Evolutionary conservation across 53 echinoderm and acorn worm genomes (phyloP).

Genomic region (Echinometra lucunter): DNA sequence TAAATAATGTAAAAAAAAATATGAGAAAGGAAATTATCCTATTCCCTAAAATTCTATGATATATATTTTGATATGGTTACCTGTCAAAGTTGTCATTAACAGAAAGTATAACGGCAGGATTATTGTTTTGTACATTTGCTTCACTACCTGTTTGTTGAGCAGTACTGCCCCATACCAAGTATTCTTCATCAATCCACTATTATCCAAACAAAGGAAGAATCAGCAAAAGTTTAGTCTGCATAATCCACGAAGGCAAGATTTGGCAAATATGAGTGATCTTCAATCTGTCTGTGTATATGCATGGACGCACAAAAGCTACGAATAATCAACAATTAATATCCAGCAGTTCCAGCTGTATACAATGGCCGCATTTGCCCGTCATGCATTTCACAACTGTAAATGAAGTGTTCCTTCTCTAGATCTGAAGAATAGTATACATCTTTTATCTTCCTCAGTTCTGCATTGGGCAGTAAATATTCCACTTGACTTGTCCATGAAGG

Average conservation of each 20-base stretch:
- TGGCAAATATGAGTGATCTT: background rate
- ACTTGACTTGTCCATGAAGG: background rate
- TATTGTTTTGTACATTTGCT: background rate
- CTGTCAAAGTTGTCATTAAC: no score
- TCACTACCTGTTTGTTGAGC: constrained; percentile 34
- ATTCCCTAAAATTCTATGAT: background rate
- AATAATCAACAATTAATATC: background rate
- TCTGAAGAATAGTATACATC: background rate
- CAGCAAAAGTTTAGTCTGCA: background rate
- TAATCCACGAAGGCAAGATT: background rate
- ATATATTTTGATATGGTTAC: no score
- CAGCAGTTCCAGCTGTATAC: constrained; percentile 22
- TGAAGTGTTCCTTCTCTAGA: constrained; percentile 18
- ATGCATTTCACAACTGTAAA: constrained; percentile 4
- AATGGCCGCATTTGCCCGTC: background rate
- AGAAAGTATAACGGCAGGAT: background rate
- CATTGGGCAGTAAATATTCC: background rate
- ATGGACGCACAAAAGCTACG: background rate
- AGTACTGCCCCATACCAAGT: constrained; percentile 27
- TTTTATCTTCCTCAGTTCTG: constrained; percentile 1
- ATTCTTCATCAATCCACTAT: constrained; percentile 12
- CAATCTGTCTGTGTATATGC: background rate
- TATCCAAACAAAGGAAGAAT: background rate
- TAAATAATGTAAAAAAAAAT: no score
- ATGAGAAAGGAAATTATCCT: no score